Conservation (phyloP, 2,113 vertebrate genomes). For the Pedetes capensis region DNA sequence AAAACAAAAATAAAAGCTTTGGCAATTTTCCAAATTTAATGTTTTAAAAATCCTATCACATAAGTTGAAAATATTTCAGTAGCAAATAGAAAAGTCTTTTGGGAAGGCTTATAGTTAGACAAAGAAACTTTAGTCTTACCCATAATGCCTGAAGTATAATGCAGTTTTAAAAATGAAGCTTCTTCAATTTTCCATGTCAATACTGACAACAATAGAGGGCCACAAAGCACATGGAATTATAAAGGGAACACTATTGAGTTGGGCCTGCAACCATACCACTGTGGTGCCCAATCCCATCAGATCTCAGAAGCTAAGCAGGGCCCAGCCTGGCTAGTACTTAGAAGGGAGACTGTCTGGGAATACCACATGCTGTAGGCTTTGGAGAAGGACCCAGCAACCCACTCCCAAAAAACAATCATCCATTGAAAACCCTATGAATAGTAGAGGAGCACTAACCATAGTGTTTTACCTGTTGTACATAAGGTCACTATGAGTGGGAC, state of each 20-base stretch:
- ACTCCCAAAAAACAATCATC: too few relatives aligned
- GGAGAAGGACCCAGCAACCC: too few relatives aligned
- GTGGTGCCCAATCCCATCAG: too few relatives aligned
- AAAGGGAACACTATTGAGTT: not conserved
- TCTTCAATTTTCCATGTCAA: not conserved
- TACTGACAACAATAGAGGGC: not conserved
- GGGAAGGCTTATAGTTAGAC: not conserved
- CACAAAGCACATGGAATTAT: not conserved
- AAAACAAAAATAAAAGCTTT: not conserved
- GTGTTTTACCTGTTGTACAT: too few relatives aligned
- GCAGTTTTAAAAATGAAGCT: not conserved
- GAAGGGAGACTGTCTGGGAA: too few relatives aligned
- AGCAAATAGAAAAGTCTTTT: not conserved
- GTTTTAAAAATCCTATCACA: not conserved
- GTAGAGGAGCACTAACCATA: too few relatives aligned
- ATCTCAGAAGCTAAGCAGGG: too few relatives aligned
- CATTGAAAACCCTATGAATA: too few relatives aligned
- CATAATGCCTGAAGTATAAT: not conserved
- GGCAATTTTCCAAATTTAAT: not conserved
- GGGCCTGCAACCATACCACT: too few relatives aligned
- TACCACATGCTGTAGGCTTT: too few relatives aligned
- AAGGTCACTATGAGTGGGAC: too few relatives aligned
- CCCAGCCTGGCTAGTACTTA: too few relatives aligned
- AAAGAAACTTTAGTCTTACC: not conserved
- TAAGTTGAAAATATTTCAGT: not conserved